Conservation (phyloP, 2,113 vertebrate species). For the Anas platyrhynchos region DNA sequence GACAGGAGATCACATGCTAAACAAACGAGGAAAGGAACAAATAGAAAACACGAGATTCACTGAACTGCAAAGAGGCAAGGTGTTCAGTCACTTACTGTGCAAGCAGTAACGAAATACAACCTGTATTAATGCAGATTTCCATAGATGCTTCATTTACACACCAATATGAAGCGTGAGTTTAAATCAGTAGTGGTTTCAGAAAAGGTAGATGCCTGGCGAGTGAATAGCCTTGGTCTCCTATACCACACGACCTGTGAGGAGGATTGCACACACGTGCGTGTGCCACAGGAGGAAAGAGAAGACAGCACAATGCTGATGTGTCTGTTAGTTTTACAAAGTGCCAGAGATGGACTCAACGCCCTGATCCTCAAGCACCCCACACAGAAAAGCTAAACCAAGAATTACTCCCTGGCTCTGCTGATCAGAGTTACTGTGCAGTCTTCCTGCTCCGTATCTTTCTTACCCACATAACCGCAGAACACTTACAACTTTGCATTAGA, state of each 20-base stretch:
- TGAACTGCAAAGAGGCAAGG: background rate
- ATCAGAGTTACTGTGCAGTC: background rate
- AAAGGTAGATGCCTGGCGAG: background rate
- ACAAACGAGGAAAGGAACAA: background rate
- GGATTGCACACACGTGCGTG: fast-evolving
- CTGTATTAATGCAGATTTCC: background rate
- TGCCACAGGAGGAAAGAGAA: background rate
- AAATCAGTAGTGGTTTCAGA: background rate
- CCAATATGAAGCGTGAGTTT: background rate
- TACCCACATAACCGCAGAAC: background rate
- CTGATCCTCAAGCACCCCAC: background rate
- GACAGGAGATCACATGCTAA: background rate
- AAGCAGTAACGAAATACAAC: background rate
- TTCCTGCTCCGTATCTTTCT: background rate
- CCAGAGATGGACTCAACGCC: background rate
- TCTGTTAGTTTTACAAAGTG: background rate
- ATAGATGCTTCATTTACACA: background rate
- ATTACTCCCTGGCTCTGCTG: background rate
- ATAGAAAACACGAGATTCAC: fast-evolving
- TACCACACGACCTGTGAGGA: background rate
- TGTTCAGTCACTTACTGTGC: background rate
- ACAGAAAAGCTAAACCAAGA: background rate
- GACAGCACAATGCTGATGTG: background rate
- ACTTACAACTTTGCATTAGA: background rate
- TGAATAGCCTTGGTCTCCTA: background rate